Conservation (phyloP, 2,888 invertebrate species). For the Drosophila dives region DNA sequence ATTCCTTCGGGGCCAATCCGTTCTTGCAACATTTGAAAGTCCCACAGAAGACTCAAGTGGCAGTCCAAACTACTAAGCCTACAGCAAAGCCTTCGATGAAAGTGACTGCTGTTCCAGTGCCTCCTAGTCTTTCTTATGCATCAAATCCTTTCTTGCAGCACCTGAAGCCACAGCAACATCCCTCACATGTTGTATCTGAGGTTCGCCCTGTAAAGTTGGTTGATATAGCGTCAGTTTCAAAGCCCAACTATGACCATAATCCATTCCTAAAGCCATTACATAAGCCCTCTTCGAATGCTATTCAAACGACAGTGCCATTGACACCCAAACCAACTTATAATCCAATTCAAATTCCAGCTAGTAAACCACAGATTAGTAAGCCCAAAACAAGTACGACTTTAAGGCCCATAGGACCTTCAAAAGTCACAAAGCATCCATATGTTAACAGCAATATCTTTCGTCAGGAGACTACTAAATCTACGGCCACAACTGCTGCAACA, state of each 20-base stretch:
- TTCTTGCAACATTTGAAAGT: conserved; percentile 36
- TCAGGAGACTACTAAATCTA: conserved; percentile 56
- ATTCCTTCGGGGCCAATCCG: conserved; percentile 34
- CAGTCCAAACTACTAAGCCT: not conserved
- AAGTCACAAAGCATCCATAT: conserved; percentile 44
- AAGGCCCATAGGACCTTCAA: conserved; percentile 26
- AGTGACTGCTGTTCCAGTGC: not conserved
- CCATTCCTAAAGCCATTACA: conserved; percentile 52
- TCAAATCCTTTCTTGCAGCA: conserved; percentile 62
- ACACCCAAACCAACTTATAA: conserved; percentile 41
- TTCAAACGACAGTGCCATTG: not conserved
- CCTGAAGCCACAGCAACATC: conserved; percentile 15
- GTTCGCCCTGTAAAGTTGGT: not conserved
- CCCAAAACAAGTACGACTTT: conserved; percentile 13
- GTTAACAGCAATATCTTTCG: conserved; percentile 67
- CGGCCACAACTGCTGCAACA: conserved; percentile 35
- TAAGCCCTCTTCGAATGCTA: conserved; percentile 7
- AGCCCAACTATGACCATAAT: conserved; percentile 43
- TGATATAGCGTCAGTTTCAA: conserved; percentile 7
- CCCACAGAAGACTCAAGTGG: not conserved
- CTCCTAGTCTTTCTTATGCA: conserved; percentile 21
- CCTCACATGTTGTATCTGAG: not conserved
- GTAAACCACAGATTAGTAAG: conserved; percentile 17
- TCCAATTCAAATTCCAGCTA: conserved; percentile 52
- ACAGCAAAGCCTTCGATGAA: conserved; percentile 12